A percentile compares a stretch with the other conserved stretches of the same genome.
These are phyloP conservation scores for Coracias cyanogaster DNA, from an alignment of 2,797 vertebrate genomes.

Conservation along the genomic window DNA sequence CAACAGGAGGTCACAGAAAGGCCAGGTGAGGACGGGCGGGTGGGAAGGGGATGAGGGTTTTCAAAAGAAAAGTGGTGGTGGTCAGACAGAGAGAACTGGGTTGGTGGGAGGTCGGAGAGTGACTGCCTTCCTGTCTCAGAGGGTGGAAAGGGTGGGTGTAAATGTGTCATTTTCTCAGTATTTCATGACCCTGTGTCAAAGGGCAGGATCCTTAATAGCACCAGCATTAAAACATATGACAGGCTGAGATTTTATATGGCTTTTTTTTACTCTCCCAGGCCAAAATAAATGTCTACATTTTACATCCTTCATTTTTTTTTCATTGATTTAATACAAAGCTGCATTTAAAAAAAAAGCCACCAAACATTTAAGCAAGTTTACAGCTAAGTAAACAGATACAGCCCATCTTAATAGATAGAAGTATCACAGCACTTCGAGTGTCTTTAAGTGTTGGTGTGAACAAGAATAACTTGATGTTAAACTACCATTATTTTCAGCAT, in stretches of 20 bases:
- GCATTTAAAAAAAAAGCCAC: background rate
- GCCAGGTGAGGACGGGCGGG: background rate
- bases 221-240: background rate
- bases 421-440: background rate
- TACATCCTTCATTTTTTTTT: background rate
- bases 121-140: background rate
- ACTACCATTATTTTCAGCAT: background rate
- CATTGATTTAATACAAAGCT: background rate
- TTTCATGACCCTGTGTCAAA: conserved; percentile 23
- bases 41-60: background rate
- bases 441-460: background rate
- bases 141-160: background rate
- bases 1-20: background rate
- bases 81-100: background rate
- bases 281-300: background rate
- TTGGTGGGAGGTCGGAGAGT: background rate
- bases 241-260: background rate
- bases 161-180: conserved; percentile 17
- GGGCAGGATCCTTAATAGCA: conserved; percentile 17
- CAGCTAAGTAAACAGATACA: background rate
- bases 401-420: background rate
- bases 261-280: background rate
- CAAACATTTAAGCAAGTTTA: background rate
- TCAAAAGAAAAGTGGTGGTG: background rate
- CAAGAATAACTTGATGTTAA: conserved; percentile 1